Evolutionary conservation across 2,113 vertebrate species (phyloP).

Genomic region (Pteropus alecto): DNA sequence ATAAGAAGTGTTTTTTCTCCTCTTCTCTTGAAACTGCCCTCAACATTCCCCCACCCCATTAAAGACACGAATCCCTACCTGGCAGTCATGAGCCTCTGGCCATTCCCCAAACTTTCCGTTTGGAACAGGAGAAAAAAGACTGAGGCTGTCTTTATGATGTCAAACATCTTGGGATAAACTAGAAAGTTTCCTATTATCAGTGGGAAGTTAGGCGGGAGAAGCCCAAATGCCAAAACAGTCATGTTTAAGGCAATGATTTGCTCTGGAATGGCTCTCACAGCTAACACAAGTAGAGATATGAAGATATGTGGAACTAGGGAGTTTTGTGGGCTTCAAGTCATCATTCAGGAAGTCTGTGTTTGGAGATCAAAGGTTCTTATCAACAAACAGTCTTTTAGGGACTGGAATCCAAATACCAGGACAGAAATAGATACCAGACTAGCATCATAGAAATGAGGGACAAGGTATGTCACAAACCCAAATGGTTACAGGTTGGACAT

Average conservation of each 20-base stretch:
- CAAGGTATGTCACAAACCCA: neutral
- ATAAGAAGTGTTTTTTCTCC: neutral
- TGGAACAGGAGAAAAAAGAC: neutral
- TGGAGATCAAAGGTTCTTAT: neutral
- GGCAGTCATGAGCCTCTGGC: neutral
- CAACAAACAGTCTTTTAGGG: neutral
- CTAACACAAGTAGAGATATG: neutral
- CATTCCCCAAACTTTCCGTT: neutral
- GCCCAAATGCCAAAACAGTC: neutral
- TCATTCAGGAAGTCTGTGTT: neutral
- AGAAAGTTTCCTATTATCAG: neutral
- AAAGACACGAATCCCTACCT: neutral
- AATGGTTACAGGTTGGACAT: neutral
- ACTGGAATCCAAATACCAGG: neutral
- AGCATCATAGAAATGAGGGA: neutral
- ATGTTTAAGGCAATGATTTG: neutral
- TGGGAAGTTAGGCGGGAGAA: neutral
- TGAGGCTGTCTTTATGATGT: neutral
- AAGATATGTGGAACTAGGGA: neutral
- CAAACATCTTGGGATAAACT: neutral
- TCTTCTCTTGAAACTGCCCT: neutral
- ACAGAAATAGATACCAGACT: neutral
- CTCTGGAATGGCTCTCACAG: neutral
- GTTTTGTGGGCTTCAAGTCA: neutral
- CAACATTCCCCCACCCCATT: too few species aligned